Conservation (phyloP, 1,140 invertebrate species). For the Drosophila watanabei region DNA sequence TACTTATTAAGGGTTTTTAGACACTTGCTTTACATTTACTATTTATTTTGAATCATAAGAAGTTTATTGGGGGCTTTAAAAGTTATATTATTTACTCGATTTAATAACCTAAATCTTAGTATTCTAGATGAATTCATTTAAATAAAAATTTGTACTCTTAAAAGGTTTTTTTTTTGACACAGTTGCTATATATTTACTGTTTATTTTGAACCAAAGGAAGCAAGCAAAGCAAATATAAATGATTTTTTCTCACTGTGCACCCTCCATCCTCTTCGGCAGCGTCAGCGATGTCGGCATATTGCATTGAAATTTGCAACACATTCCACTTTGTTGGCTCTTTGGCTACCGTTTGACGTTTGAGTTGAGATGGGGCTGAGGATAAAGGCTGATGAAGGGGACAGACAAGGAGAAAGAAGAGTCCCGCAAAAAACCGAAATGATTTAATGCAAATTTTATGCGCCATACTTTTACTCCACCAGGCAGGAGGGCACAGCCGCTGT, state of each 20-base stretch:
- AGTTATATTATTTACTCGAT: no score
- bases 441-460: constrained; percentile 82
- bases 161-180: no score
- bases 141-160: no score
- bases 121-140: no score
- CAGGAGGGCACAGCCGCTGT: constrained; percentile 7
- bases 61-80: no score
- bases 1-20: no score
- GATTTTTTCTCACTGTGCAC: constrained; percentile 8
- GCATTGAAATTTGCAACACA: constrained; percentile 81
- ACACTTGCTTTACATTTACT: no score
- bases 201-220: background rate
- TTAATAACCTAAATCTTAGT: no score
- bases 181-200: background rate
- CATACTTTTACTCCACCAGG: constrained; percentile 59
- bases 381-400: constrained; percentile 10
- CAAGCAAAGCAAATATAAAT: background rate
- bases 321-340: constrained; percentile 72
- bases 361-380: constrained; percentile 26
- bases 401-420: constrained; percentile 22
- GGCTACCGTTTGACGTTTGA: constrained; percentile 78
- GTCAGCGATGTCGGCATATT: constrained; percentile 60
- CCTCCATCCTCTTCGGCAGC: constrained; percentile 10
- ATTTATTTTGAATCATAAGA: no score
- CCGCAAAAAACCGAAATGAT: constrained; percentile 61